phyloP scores from a whole-genome alignment of 92 coral and sea anemone genomes.

The Zoanthus sociatus region DNA sequence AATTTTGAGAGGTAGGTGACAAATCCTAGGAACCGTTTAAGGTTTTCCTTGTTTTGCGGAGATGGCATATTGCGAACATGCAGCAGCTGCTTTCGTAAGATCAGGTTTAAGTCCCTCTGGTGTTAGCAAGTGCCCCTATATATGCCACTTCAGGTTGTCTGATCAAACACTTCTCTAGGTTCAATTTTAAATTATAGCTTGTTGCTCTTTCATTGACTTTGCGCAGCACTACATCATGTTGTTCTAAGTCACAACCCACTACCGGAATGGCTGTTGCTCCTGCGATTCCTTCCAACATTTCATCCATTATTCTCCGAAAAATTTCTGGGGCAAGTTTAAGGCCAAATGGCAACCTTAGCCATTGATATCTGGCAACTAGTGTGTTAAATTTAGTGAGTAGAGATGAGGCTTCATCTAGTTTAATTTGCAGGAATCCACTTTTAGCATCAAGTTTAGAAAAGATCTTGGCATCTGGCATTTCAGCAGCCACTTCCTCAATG shows the following conservation, averaged over 20 bases:
- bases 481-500: too few relatives aligned
- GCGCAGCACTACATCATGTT: slow-evolving; percentile 57
- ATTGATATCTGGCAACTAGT: too few relatives aligned
- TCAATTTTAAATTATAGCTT: slow-evolving; percentile 44
- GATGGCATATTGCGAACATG: slow-evolving; percentile 52
- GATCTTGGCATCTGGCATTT: too few relatives aligned
- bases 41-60: slow-evolving; percentile 50
- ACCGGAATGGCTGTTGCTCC: background rate
- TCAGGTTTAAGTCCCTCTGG: slow-evolving; percentile 51
- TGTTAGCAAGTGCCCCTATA: slow-evolving; percentile 39
- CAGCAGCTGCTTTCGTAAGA: slow-evolving; percentile 56
- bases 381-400: too few relatives aligned
- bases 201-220: slow-evolving; percentile 59
- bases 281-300: too few relatives aligned
- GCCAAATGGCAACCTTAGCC: too few relatives aligned
- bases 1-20: slow-evolving; percentile 33
- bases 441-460: too few relatives aligned
- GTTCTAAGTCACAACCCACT: slow-evolving; percentile 50
- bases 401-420: too few relatives aligned
- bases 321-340: too few relatives aligned
- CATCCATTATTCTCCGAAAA: too few relatives aligned
- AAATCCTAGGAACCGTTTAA: slow-evolving; percentile 56
- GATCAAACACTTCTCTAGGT: slow-evolving; percentile 54
- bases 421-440: too few relatives aligned
- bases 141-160: slow-evolving; percentile 55